Evolutionary conservation across 2,888 invertebrate genomes (phyloP), one percentile per base, ranked within the genome.

Genomic region (Dolichopus griseipennis): DNA sequence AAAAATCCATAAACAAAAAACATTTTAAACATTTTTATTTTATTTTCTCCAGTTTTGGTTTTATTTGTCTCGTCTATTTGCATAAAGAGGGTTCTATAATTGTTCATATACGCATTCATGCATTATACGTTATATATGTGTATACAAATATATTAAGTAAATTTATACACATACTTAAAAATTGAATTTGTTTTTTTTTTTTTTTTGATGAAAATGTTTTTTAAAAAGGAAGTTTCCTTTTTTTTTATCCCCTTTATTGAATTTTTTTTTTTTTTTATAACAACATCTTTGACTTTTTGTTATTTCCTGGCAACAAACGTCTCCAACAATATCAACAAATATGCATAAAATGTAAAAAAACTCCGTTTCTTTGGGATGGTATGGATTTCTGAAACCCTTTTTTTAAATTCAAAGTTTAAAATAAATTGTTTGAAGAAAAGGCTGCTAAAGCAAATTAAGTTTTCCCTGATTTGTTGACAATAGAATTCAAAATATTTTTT

Each of bases 41-140:
- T 41, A 7, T 41, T 41, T 41, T 41, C 15, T 41, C 8, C 8
- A 41, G 3, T 41, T 41, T 41, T 12, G 41, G 41, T 41, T 41
- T 41, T 41, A 41, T 18, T 52, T 15, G 52, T 52, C 52, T 52
- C 52, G 52, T 52, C 52, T 52, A 18, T 52, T 52, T 52, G 18
- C 52, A 52, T 52, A 52, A 52, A 52, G 52, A 52, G 52, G 52
- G 52, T 52, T 52, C 52, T n/a, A 52, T 52, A 52, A 52, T 52
- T 52, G 52, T 15, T 52, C 18, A 52, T 18, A 52, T 52, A 52
- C 52, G 52, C 52, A 52, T 52, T 52, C 52, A 52, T 52, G 18
- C 52, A 52, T n/a, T n/a, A n/a, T 7, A 18, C 18, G 18, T 52
- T 12, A 6, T 18, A 6, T 52, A 18, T 52, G 18, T 52, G 52